Evolutionary conservation across 2,113 vertebrate species (phyloP), one percentile per base, ranked within the genome.

Genomic region (Myrmophylax atrothorax): DNA sequence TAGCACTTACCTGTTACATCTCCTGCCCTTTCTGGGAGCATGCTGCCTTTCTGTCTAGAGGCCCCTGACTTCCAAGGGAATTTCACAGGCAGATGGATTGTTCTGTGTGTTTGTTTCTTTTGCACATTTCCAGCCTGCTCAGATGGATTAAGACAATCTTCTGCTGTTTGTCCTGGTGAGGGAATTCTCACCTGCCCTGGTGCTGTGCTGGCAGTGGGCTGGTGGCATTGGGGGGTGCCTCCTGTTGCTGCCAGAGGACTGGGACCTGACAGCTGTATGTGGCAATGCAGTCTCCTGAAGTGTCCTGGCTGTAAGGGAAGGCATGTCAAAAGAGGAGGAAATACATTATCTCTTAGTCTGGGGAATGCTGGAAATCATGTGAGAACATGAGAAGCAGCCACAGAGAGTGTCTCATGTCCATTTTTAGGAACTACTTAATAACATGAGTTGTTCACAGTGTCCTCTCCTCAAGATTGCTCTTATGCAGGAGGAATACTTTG

Each of bases 141-240:
- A 1, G 20, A 16, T 12, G 40, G 56, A 49, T 75, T 28, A 35
- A 50, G 52, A 24, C 10, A 16, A 4, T 37, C 28, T 49, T 53
- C 25, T 28, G 35, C 26, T 8, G 0, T 25, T 78, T 47, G 38
- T 70, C 26, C 38, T 18, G 38, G 12, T 6, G 55, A 52, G 24
- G 53, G 47, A 14, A 9, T 72, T 87, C 58, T 84, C 7, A 1
- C 9, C 35, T 52, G 3, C 26, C 0, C 3, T 25, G 53, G 23
- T 42, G 19, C n/a, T 0, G 0, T 33, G 53, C 44, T 77, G 92
- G n/a, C 35, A 56, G 74, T 53, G 16, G 44, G 29, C 13, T 1
- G 19, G 5, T 50, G 35, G 40, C 18, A 1, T 44, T 38, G 40
- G 47, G 7, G 17, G 22, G 12, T 49, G 37, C 29, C n/a, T 58